phyloP scores from a whole-genome alignment of 2,113 vertebrate species.

The Galemys pyrenaicus region DNA sequence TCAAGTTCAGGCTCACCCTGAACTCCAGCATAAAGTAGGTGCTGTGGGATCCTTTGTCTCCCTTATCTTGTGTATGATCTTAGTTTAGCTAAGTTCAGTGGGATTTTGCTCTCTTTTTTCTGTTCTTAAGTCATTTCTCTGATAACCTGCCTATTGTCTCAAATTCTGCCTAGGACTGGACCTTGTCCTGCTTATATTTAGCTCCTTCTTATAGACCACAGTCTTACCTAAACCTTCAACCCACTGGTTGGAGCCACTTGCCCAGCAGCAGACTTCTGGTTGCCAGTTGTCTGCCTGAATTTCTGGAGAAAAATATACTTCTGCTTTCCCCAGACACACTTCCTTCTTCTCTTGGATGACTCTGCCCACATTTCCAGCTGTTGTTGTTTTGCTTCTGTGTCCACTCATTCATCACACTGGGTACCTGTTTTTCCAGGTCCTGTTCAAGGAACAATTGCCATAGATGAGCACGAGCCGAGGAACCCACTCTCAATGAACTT shows the following conservation, averaged over 20 bases:
- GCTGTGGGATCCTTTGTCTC: not conserved
- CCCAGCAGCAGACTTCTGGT: not conserved
- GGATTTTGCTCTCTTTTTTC: not conserved
- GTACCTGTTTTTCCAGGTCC: not conserved
- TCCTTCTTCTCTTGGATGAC: not conserved
- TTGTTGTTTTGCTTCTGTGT: not conserved
- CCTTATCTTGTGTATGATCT: not conserved
- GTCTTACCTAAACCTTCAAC: not conserved
- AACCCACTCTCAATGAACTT: not conserved
- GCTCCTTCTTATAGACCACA: not conserved
- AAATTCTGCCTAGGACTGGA: not conserved
- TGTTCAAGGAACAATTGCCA: not conserved
- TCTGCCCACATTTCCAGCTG: not conserved
- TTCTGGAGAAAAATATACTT: constrained; percentile 60
- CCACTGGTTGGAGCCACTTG: not conserved
- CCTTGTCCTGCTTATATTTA: not conserved
- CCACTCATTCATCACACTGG: not conserved
- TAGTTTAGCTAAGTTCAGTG: not conserved
- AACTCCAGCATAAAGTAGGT: not conserved
- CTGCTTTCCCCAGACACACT: not conserved
- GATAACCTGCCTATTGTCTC: not conserved
- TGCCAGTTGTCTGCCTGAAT: not conserved
- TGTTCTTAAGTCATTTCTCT: not conserved
- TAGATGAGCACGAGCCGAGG: not conserved
- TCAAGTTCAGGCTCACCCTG: not conserved